Evolutionary conservation across 2,888 invertebrate genomes (phyloP).

Genomic region (Melinaea menophilus): DNA sequence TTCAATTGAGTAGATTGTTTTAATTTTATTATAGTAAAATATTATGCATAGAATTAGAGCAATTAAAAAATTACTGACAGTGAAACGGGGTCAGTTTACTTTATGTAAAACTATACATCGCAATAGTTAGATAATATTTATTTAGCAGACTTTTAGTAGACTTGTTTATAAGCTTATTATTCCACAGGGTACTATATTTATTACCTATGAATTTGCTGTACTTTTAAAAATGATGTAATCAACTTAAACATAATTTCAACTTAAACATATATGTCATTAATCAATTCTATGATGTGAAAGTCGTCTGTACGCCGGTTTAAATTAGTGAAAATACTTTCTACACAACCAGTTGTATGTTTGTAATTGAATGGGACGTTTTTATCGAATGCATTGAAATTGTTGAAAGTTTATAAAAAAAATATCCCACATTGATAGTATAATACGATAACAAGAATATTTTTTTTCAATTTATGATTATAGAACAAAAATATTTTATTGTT

Average conservation of each 20-base stretch:
- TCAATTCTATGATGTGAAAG: slow-evolving; percentile 7
- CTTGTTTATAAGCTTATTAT: background rate
- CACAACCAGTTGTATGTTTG: slow-evolving; percentile 6
- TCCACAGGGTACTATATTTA: background rate
- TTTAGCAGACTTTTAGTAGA: too few species aligned
- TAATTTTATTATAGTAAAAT: too few species aligned
- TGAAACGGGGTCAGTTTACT: too few species aligned
- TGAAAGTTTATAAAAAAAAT: background rate
- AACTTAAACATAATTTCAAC: background rate
- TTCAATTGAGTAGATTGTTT: too few species aligned
- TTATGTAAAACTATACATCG: too few species aligned
- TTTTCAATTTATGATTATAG: background rate
- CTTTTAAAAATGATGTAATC: background rate
- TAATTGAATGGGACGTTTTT: slow-evolving; percentile 6
- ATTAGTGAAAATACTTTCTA: slow-evolving; percentile 6
- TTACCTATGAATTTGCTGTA: slow-evolving; percentile 1
- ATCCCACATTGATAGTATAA: too few species aligned
- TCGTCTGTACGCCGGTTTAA: background rate
- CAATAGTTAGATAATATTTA: too few species aligned
- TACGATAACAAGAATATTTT: too few species aligned
- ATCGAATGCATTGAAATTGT: background rate
- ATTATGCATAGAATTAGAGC: too few species aligned
- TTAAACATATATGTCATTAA: background rate
- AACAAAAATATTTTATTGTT: background rate
- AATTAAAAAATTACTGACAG: too few species aligned